Evolutionary conservation across 2,113 vertebrate species (phyloP).

Genomic region (Mirza zaza): DNA sequence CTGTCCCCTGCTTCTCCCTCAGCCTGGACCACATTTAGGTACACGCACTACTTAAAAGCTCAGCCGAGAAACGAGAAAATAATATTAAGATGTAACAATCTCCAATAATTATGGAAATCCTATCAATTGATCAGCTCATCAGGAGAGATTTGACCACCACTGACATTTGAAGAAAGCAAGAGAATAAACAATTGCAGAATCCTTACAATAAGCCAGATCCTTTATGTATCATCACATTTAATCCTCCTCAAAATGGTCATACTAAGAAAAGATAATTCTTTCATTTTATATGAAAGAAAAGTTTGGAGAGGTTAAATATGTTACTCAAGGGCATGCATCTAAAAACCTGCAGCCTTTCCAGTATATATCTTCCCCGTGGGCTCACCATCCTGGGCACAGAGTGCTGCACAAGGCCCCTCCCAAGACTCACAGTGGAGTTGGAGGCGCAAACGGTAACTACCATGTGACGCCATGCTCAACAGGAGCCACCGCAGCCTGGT

Average conservation of each 20-base stretch:
- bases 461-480: accelerated
- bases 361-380: accelerated
- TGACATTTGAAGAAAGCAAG: background rate
- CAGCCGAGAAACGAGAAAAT: background rate
- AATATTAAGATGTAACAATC: background rate
- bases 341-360: background rate
- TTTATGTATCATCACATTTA: background rate
- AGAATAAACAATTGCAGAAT: background rate
- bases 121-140: background rate
- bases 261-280: background rate
- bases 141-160: background rate
- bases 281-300: constrained; percentile 15
- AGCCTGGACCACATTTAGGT: background rate
- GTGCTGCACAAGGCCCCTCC: background rate
- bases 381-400: background rate
- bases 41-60: background rate
- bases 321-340: background rate
- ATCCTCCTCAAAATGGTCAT: background rate
- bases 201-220: background rate
- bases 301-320: background rate
- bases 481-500: background rate
- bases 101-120: background rate
- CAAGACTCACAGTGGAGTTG: background rate
- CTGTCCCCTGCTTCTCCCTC: accelerated
- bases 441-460: background rate